Evolutionary conservation across 1,140 invertebrate species (phyloP).

Genomic region (Drosophila watanabei): DNA sequence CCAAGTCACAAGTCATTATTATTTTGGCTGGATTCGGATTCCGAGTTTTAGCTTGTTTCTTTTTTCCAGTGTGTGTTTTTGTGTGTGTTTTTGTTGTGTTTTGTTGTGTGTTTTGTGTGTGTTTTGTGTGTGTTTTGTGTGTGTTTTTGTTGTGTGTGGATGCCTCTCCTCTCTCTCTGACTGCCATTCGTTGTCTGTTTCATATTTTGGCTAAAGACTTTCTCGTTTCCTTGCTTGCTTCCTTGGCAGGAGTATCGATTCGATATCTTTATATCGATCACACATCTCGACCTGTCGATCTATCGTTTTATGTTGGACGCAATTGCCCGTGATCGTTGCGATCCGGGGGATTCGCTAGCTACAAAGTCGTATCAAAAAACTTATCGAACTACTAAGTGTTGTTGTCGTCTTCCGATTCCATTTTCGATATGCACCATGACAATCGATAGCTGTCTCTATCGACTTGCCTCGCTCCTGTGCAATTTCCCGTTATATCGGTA

Average conservation of each 20-base stretch:
- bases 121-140: neutral
- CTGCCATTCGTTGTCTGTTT: slow-evolving; percentile 54
- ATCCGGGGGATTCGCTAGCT: slow-evolving; percentile 70
- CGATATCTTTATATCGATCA: slow-evolving; percentile 10
- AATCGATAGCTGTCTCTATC: slow-evolving; percentile 1
- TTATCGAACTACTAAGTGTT: slow-evolving; percentile 56
- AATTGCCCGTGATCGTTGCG: slow-evolving; percentile 49
- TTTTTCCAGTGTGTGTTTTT: slow-evolving; percentile 9
- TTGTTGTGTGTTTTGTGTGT: neutral
- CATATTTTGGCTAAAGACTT: slow-evolving; percentile 11
- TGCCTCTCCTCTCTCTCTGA: neutral
- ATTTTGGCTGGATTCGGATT: slow-evolving; percentile 44
- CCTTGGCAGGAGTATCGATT: slow-evolving; percentile 15
- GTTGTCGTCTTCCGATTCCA: slow-evolving; percentile 19
- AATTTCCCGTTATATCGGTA: neutral
- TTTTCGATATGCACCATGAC: slow-evolving; percentile 22
- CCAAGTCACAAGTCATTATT: slow-evolving; percentile 38
- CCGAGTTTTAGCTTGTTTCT: slow-evolving; percentile 1
- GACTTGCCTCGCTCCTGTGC: slow-evolving; percentile 10
- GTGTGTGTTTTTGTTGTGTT: neutral
- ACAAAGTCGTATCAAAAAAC: slow-evolving; percentile 79
- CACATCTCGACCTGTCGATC: slow-evolving; percentile 1
- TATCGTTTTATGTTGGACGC: slow-evolving; percentile 61
- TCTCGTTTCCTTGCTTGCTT: neutral
- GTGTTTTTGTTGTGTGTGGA: slow-evolving; percentile 8